Base-by-base conservation (phyloP, 2,797 vertebrate species). In the Bovichtus variegatus region DNA sequence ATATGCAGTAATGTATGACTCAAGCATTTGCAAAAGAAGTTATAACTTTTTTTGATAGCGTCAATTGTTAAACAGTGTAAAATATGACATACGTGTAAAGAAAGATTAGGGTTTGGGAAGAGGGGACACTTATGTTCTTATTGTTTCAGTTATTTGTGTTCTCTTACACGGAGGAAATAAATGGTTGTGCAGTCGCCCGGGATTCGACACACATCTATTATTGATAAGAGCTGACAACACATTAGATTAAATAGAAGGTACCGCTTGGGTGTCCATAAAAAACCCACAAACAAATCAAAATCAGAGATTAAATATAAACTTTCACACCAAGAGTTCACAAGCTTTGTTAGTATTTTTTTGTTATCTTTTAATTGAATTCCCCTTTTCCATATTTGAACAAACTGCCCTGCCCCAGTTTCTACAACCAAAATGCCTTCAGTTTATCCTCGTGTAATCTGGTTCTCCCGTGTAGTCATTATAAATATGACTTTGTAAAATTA, bases 391-490 rank as follows among this genome's bases (percentile, higher is more conserved):
- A 83, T 76, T 73, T 76, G 18, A 36, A 19, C n/a, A 71, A 77
- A 83, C 90, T 6, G 29, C 68, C 84, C 86, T 86, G 66, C 71
- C 61, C 66, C 60, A 81, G 81, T 88, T 71, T 76, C 67, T 85
- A 74, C 88, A 85, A 89, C 91, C 89, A 89, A 86, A 92, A 91
- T 94, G 93, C 94, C 93, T 94, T 95, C 80, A 81, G 80, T 85
- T 88, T 70, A 84, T 76, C 78, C 71, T 83, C 80, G 85, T 91
- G 70, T 84, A 78, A 87, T 83, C 76, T 87, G 76, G 86, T 91
- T 84, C 89, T 90, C 83, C 66, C 41, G 71, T 80, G 78, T 83
- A 71, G 69, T 89, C 61, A 80, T 75, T 73, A 44, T 62, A 47
- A 65, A 58, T 51, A 54, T 70, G 59, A 83, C 72, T 82, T 64